Evolutionary conservation across 2,888 invertebrate genomes (phyloP), one percentile per base, ranked within the genome.

Genomic region (Lysandra bellargus): DNA sequence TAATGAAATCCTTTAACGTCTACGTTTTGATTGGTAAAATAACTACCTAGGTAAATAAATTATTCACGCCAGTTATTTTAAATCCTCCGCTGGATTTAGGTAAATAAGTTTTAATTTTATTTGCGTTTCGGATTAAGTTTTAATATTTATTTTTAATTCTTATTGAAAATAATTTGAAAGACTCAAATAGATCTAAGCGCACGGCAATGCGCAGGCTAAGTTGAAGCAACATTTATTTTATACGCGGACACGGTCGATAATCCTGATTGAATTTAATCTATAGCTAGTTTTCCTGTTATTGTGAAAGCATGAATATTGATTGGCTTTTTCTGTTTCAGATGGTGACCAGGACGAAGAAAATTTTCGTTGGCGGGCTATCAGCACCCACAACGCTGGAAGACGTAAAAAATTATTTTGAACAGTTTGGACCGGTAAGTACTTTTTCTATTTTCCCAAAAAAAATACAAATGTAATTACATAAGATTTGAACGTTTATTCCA

Each of bases 301-400:
- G 7, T n/a, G 7, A 61, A 61, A 53, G n/a, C 14, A 17, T 69
- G 57, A 4, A 49, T 78, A 49, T 64, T 81, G 75, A 81, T 72
- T 30, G 78, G 9, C 57, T 12, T 80, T 85, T 83, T 87, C 90
- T 89, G 84, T 96, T 96, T 3, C 97, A 99, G 99, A 99, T 99
- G 99, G 99, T 99, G 95, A 99, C 99, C 96, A 98, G 99, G 96
- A 99, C 99, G 96, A 99, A 99, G 97, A 99, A 99, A 96, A 99
- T 99, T 96, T 99, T 99, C 96, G 99, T 99, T 92, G 99, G 99
- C 88, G 99, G 99, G 91, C 96, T 99, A 89, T 99, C 99, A 89
- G 99, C 99, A 91, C 98, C 99, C 91, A 99, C 99, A 92, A 99
- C 99, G 90, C 97, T 99, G 93, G 99, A 99, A 95, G 99, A 99